Percentiles rank a stretch among this genome's conserved stretches.
phyloP scores from a whole-genome alignment of 1,140 invertebrate genomes.

The Heterodera carotae region DNA sequence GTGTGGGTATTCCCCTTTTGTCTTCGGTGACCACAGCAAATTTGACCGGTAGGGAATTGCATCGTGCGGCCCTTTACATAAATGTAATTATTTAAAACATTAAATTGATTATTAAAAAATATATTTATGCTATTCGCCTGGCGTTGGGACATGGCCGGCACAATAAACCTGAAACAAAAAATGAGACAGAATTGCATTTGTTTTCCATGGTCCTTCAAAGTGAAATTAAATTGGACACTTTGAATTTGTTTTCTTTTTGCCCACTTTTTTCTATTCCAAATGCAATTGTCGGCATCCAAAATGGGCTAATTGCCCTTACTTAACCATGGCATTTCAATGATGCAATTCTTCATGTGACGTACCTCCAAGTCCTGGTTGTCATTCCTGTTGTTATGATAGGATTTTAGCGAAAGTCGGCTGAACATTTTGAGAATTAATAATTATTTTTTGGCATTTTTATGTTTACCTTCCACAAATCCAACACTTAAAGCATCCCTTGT shows the following conservation, averaged over 20 bases:
- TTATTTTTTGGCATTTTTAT: not conserved
- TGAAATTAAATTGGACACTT: too few relatives aligned
- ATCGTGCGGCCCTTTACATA: conserved; percentile 57
- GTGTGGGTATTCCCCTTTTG: conserved; percentile 65
- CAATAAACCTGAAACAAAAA: conserved; percentile 61
- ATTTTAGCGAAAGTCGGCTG: conserved; percentile 56
- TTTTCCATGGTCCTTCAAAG: conserved; percentile 14
- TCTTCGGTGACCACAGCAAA: conserved; percentile 64
- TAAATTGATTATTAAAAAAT: not conserved
- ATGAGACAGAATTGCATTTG: not conserved
- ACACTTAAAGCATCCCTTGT: conserved; percentile 65
- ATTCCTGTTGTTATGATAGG: conserved; percentile 63
- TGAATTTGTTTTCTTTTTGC: too few relatives aligned
- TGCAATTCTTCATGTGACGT: conserved; percentile 33
- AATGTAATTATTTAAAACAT: not conserved
- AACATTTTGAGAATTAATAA: not conserved
- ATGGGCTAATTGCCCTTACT: conserved; percentile 7
- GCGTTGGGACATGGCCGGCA: conserved; percentile 64
- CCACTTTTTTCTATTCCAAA: too few relatives aligned
- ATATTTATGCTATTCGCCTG: conserved; percentile 30
- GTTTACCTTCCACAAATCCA: conserved; percentile 63
- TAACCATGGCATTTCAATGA: too few relatives aligned
- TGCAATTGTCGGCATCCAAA: conserved; percentile 54
- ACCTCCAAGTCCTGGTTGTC: conserved; percentile 65
- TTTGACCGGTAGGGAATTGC: conserved; percentile 65